Evolutionary conservation across 2,888 invertebrate genomes (phyloP).

Genomic region (Trichogramma evanescens): DNA sequence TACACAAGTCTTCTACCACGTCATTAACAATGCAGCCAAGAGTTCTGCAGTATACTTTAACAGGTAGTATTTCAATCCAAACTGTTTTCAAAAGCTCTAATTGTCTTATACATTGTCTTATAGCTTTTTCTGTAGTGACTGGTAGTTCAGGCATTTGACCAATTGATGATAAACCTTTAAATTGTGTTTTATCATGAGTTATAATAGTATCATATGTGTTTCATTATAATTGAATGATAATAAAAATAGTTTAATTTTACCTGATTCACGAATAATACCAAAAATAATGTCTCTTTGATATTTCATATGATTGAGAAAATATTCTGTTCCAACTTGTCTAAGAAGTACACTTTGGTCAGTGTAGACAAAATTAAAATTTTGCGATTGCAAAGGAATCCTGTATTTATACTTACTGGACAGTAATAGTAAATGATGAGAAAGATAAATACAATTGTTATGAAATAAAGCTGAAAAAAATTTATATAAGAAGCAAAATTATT

Average conservation of each 20-base stretch:
- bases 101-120: slow-evolving; percentile 79
- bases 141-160: slow-evolving; percentile 54
- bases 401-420: slow-evolving; percentile 63
- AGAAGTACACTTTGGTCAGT: slow-evolving; percentile 62
- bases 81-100: slow-evolving; percentile 77
- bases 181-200: not conserved
- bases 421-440: slow-evolving; percentile 66
- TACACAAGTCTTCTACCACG: slow-evolving; percentile 62
- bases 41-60: slow-evolving; percentile 66
- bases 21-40: slow-evolving; percentile 62
- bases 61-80: slow-evolving; percentile 79
- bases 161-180: slow-evolving; percentile 44
- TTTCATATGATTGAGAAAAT: slow-evolving; percentile 66
- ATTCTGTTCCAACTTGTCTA: slow-evolving; percentile 61
- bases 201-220: not conserved
- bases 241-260: slow-evolving; percentile 43
- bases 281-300: slow-evolving; percentile 69
- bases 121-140: slow-evolving; percentile 61
- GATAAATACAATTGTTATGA: slow-evolving; percentile 87
- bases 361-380: slow-evolving; percentile 58
- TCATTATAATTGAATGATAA: not conserved
- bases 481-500: not conserved
- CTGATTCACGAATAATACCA: slow-evolving; percentile 69
- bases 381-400: slow-evolving; percentile 53
- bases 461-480: slow-evolving; percentile 59